Evolutionary conservation across 2,888 invertebrate genomes (phyloP).

Genomic region (Cryptocephalus moraei): DNA sequence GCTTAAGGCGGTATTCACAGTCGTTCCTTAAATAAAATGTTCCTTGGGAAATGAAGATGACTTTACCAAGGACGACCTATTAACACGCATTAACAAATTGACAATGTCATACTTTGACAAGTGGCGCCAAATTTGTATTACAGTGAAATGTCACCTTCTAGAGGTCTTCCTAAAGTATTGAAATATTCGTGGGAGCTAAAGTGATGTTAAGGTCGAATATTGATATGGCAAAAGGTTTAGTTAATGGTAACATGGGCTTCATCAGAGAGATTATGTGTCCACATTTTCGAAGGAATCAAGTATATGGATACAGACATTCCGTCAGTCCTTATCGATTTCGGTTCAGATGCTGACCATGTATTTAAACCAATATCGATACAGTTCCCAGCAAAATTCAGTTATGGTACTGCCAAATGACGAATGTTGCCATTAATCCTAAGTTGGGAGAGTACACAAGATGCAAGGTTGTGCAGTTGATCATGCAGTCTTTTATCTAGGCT

Average conservation of each 20-base stretch:
- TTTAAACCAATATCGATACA: not conserved
- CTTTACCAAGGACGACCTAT: no score
- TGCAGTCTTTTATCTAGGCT: no score
- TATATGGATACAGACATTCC: slow-evolving; percentile 6
- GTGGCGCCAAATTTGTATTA: no score
- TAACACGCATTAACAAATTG: no score
- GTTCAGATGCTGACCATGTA: not conserved
- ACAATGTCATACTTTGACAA: no score
- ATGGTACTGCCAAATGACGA: not conserved
- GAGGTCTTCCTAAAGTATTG: slow-evolving; percentile 11
- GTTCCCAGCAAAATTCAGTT: not conserved
- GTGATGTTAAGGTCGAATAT: slow-evolving; percentile 18
- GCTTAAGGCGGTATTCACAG: no score
- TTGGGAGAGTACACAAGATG: no score
- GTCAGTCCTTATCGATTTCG: slow-evolving; percentile 3
- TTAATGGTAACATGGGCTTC: slow-evolving; percentile 17
- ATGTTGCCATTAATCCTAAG: not conserved
- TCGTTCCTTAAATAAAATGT: no score
- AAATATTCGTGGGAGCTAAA: slow-evolving; percentile 15
- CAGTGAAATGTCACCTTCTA: no score
- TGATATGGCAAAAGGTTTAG: slow-evolving; percentile 11
- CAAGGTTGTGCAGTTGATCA: no score
- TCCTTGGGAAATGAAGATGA: no score
- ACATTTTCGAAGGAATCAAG: slow-evolving; percentile 1
- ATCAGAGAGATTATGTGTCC: slow-evolving; percentile 14